phyloP scores from a whole-genome alignment of 2,888 invertebrate genomes.

The Chirona hameri region DNA sequence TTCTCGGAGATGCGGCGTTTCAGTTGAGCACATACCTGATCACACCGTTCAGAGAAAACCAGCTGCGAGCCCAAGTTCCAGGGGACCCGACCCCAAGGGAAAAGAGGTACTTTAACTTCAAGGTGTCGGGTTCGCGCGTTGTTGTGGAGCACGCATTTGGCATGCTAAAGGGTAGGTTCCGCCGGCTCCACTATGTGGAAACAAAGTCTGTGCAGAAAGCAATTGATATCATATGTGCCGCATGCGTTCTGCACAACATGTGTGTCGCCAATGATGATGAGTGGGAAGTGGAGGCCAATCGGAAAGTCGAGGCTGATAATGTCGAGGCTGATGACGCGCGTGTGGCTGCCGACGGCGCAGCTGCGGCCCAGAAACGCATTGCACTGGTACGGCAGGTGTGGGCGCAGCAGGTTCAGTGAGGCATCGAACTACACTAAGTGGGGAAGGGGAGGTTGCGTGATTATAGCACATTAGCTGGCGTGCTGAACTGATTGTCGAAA shows the following conservation, averaged over 20 bases:
- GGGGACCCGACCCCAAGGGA: neutral
- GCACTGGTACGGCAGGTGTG: too few relatives aligned
- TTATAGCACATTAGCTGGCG: too few relatives aligned
- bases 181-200: neutral
- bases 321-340: neutral
- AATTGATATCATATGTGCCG: neutral
- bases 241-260: neutral
- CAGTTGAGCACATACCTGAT: neutral
- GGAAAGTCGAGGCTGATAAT: neutral
- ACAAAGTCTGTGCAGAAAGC: neutral
- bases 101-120: neutral
- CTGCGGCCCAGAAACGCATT: too few relatives aligned
- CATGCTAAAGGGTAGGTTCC: neutral
- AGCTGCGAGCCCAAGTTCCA: neutral
- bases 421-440: too few relatives aligned
- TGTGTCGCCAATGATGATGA: neutral
- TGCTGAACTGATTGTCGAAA: too few relatives aligned
- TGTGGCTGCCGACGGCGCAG: too few relatives aligned
- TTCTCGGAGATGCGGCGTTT: neutral
- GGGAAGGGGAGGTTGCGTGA: too few relatives aligned
- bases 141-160: neutral
- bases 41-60: neutral
- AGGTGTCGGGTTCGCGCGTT: neutral
- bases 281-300: neutral
- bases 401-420: too few relatives aligned